Conservation (phyloP, 2,888 invertebrate genomes). For the Drosophila setosimentum region DNA sequence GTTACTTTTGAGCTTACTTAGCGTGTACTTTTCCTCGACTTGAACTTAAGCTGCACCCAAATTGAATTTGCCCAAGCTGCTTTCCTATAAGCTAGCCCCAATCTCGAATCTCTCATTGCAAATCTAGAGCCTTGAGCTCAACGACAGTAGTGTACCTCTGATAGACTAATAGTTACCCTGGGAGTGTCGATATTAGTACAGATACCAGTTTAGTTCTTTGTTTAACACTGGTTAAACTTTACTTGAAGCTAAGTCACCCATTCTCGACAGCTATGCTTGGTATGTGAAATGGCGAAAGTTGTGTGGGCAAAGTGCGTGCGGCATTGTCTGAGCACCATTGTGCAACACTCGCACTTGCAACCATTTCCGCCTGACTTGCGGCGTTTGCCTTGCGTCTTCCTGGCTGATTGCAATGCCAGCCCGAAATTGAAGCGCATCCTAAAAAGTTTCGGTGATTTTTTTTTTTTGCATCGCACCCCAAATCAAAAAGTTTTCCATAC, state of each 20-base stretch:
- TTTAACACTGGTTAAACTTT: neutral
- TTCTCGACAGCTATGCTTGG: constrained; percentile 3
- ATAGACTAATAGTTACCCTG: constrained; percentile 22
- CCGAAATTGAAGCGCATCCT: constrained; percentile 77
- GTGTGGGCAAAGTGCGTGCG: constrained; percentile 64
- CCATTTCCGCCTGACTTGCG: constrained; percentile 76
- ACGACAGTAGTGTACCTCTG: neutral
- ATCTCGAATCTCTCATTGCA: constrained; percentile 64
- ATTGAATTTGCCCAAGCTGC: constrained; percentile 65
- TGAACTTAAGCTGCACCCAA: constrained; percentile 75
- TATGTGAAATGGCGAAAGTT: constrained; percentile 60
- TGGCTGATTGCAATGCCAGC: constrained; percentile 75
- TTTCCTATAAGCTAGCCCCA: constrained; percentile 13
- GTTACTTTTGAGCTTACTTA: constrained; percentile 80
- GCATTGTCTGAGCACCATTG: constrained; percentile 63
- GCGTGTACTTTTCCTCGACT: constrained; percentile 72
- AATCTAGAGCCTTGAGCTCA: constrained; percentile 50
- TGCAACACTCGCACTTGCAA: constrained; percentile 14
- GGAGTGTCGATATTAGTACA: neutral
- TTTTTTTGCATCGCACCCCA: constrained; percentile 24
- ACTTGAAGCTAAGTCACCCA: neutral
- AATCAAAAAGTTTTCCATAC: constrained; percentile 79
- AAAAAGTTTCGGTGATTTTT: constrained; percentile 48
- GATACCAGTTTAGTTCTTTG: neutral
- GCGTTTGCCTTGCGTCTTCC: constrained; percentile 64